These are phyloP conservation scores for Acronicta psi DNA, from an alignment of 2,888 invertebrate species.

Conservation along the genomic window DNA sequence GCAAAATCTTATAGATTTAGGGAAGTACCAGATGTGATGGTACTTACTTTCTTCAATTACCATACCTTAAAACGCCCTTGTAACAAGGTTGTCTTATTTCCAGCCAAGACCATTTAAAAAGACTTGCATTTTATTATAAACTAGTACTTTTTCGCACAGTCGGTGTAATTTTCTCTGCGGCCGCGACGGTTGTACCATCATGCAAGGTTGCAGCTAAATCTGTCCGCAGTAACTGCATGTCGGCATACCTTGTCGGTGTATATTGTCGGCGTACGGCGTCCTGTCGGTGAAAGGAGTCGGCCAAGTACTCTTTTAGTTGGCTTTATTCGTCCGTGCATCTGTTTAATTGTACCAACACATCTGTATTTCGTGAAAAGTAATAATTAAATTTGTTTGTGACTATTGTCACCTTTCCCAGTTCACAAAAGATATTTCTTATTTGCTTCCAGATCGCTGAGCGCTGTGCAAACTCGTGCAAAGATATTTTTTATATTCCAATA, in stretches of 20 bases:
- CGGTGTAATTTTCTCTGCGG: conserved; percentile 23
- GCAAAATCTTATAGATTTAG: too few species aligned
- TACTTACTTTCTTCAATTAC: too few species aligned
- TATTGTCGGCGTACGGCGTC: conserved; percentile 25
- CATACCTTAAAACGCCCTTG: not conserved
- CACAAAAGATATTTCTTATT: not conserved
- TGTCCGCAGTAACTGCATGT: conserved; percentile 28
- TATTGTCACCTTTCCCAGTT: too few species aligned
- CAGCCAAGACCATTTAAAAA: conserved; percentile 4
- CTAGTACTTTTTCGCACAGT: conserved; percentile 18
- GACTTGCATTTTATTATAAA: conserved; percentile 20
- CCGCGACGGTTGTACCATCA: conserved; percentile 14
- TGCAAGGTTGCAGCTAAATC: conserved; percentile 32
- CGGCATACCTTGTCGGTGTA: conserved; percentile 35
- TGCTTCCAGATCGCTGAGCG: not conserved
- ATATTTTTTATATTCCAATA: conserved; percentile 12
- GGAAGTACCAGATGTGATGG: too few species aligned
- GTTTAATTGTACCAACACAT: too few species aligned
- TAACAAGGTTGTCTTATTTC: conserved; percentile 9
- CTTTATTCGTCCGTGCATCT: conserved; percentile 23
- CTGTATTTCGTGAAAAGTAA: too few species aligned
- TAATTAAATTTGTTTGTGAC: too few species aligned
- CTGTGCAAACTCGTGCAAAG: not conserved
- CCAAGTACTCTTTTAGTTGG: conserved; percentile 33
- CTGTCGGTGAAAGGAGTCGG: conserved; percentile 38